Evolutionary conservation across 2,888 invertebrate species (phyloP), one percentile per base, ranked within the genome.

Genomic region (Trypoxylon attenuatum): DNA sequence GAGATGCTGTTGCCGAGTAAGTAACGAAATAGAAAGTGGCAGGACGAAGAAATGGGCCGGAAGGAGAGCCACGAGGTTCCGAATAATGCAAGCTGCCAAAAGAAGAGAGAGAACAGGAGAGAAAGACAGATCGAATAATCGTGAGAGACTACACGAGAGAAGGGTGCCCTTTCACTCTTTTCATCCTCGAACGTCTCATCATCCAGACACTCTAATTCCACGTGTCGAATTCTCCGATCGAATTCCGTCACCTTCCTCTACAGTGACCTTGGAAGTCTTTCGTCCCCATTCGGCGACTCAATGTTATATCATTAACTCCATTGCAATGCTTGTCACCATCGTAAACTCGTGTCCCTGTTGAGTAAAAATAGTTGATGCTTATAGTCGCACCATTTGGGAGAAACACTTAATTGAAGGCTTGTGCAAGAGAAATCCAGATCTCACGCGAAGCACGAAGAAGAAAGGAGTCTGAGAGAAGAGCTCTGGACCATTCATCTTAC

Each of bases 11-110:
- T 47, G 64, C 21, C 66, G n/a, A n/a, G n/a, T n/a, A n/a, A n/a
- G 51, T 55, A 74, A 74, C 56, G 74, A 74, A 74, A 71, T 74
- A 74, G 74, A 74, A 74, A 74, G 74, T 71, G 64, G 47, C 59
- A 38, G 41, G 25, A 45, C 25, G 27, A 38, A 43, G 57, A 63
- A 50, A 47, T 39, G 41, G 25, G 25, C 29, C 42, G 38, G 39
- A 13, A 16, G 55, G 51, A 50, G 56, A 41, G 52, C 5, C 38
- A 8, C 45, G 57, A 42, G 52, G 39, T 51, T 23, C 33, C 13
- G 33, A 13, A 15, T 29, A 38, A 18, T 27, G 42, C 10, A 41
- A 18, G 42, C 46, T 13, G 46, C 49, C 23, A 50, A n/a, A 58
- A 46, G 62, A 19, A 15, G 55, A 46, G 50, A 22, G 33, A 21